Evolutionary conservation across 2,888 invertebrate species (phyloP).

Genomic region (Salticus scenicus): DNA sequence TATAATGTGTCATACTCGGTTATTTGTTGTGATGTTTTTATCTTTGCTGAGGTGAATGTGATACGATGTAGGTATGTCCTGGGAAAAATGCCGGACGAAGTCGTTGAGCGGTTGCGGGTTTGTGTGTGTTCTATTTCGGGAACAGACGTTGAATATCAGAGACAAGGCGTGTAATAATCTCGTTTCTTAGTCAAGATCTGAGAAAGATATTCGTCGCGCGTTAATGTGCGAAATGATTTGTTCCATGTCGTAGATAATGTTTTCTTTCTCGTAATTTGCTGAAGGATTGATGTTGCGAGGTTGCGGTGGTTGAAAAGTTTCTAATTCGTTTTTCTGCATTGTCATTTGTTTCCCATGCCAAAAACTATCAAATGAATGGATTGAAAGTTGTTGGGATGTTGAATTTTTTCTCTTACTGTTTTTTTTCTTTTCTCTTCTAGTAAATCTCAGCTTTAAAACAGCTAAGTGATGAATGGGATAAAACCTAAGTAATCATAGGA

Average conservation of each 20-base stretch:
- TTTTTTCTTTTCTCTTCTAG: too few species aligned
- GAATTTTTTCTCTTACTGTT: too few species aligned
- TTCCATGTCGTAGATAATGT: not conserved
- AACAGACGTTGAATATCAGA: not conserved
- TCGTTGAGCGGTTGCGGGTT: not conserved
- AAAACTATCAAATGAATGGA: too few species aligned
- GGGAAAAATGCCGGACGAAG: slow-evolving; percentile 15
- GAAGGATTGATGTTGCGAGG: not conserved
- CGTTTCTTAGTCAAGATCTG: not conserved
- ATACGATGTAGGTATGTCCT: slow-evolving; percentile 23
- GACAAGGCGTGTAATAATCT: slow-evolving; percentile 8
- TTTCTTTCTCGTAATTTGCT: not conserved
- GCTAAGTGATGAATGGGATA: too few species aligned
- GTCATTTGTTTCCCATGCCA: too few species aligned
- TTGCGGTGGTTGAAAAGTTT: too few species aligned
- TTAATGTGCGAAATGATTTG: not conserved
- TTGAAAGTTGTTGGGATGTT: too few species aligned
- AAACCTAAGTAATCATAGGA: too few species aligned
- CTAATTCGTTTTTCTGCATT: too few species aligned
- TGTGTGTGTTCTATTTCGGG: not conserved
- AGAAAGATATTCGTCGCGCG: not conserved
- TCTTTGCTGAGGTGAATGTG: slow-evolving; percentile 1
- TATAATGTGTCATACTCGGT: slow-evolving; percentile 37
- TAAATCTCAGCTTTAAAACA: too few species aligned
- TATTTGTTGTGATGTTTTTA: slow-evolving; percentile 48